Percentiles rank a stretch among this genome's conserved stretches.
phyloP scores from a whole-genome alignment of 1,140 invertebrate species.

The Nixonia krombeini region DNA sequence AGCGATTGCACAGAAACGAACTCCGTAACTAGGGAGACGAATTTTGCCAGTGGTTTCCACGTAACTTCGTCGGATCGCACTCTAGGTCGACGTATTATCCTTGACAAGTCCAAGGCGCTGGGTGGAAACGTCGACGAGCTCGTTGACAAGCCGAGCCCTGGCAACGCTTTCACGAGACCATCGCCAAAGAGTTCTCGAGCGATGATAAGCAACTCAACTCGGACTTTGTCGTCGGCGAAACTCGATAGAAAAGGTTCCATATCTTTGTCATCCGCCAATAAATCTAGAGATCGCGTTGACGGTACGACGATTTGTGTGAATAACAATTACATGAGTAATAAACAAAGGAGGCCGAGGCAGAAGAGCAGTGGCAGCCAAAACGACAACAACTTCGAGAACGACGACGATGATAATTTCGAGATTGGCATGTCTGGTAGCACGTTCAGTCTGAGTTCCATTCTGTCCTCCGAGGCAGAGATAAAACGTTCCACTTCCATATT shows the following conservation, averaged over 20 bases:
- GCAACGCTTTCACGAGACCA: slow-evolving; percentile 7
- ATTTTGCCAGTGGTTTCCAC: slow-evolving; percentile 47
- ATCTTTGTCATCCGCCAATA: slow-evolving; percentile 5
- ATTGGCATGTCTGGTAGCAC: slow-evolving; percentile 61
- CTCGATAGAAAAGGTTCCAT: slow-evolving; percentile 40
- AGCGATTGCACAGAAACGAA: slow-evolving; percentile 63
- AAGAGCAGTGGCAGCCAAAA: slow-evolving; percentile 4
- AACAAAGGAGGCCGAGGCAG: slow-evolving; percentile 14
- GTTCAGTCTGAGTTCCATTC: slow-evolving; percentile 67
- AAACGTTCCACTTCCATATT: slow-evolving; percentile 66
- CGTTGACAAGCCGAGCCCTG: no score
- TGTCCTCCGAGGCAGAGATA: slow-evolving; percentile 58
- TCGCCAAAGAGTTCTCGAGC: slow-evolving; percentile 40
- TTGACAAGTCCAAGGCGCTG: slow-evolving; percentile 59
- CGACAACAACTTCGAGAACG: not conserved
- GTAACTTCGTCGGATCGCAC: slow-evolving; percentile 34
- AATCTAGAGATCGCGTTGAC: not conserved
- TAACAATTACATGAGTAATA: slow-evolving; percentile 19
- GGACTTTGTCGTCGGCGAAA: no score
- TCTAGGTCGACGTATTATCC: slow-evolving; percentile 56
- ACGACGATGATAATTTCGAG: slow-evolving; percentile 42
- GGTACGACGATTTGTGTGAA: slow-evolving; percentile 3
- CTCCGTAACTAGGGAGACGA: slow-evolving; percentile 57
- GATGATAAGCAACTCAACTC: no score
- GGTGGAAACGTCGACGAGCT: slow-evolving; percentile 37